Conservation (phyloP, 2,113 vertebrate species). For the Riparia riparia region DNA sequence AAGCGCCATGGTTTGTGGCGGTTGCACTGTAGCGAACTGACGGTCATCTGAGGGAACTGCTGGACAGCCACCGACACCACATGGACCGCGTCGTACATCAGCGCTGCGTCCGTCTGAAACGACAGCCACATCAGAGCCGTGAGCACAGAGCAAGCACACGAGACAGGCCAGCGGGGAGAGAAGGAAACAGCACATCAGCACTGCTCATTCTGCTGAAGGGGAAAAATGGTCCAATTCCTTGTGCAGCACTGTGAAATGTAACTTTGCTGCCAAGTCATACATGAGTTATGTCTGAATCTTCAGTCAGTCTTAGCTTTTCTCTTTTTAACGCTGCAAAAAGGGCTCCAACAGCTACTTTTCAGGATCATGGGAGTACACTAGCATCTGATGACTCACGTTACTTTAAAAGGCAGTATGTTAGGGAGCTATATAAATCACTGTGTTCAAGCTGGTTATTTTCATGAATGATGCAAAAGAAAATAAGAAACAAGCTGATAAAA, state of each 20-base stretch:
- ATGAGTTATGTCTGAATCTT: background rate
- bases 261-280: background rate
- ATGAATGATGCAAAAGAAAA: background rate
- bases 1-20: constrained; percentile 98
- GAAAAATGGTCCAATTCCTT: background rate
- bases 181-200: background rate
- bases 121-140: background rate
- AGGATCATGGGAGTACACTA: background rate
- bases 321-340: background rate
- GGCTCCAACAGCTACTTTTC: background rate
- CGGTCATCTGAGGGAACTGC: constrained; percentile 98
- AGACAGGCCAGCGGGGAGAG: background rate
- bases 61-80: constrained; percentile 97
- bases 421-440: background rate
- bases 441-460: background rate
- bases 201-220: background rate
- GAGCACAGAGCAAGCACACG: background rate
- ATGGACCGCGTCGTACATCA: constrained; percentile 98
- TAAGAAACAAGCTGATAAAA: background rate
- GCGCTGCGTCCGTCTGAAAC: constrained; percentile 92
- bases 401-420: background rate
- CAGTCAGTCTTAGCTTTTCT: background rate
- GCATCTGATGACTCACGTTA: background rate
- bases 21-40: constrained; percentile 97
- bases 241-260: background rate